A percentile compares a stretch with the other conserved stretches of the same genome.
Conservation (phyloP, 1,140 invertebrate genomes). For the Leptopilina clavipes region DNA sequence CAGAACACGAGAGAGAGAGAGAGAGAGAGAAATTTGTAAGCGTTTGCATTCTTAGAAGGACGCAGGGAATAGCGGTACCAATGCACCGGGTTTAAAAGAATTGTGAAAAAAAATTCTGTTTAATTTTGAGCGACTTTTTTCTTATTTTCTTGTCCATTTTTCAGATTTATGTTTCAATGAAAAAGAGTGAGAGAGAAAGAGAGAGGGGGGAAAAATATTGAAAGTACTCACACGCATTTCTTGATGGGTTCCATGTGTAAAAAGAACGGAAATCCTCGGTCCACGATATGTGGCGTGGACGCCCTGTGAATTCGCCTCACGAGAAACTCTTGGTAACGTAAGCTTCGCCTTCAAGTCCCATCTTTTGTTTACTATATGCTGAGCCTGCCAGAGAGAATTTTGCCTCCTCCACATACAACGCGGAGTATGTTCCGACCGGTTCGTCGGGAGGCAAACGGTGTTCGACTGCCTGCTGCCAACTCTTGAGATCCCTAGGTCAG, state of each 20-base stretch:
- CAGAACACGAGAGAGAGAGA: background rate
- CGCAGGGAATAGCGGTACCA: conserved; percentile 1
- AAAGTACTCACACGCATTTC: conserved; percentile 38
- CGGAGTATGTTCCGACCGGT: conserved; percentile 51
- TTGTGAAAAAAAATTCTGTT: background rate
- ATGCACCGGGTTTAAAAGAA: conserved; percentile 7
- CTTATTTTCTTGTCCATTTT: background rate
- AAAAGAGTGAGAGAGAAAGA: no score
- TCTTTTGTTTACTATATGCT: conserved; percentile 62
- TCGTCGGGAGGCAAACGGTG: conserved; percentile 44
- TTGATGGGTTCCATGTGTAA: background rate
- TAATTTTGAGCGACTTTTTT: no score
- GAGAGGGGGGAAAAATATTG: background rate
- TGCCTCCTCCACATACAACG: conserved; percentile 43
- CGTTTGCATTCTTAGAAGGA: conserved; percentile 31
- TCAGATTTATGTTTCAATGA: no score
- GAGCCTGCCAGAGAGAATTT: conserved; percentile 26
- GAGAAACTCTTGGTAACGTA: conserved; percentile 40
- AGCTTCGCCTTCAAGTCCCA: conserved; percentile 47
- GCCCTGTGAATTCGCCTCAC: conserved; percentile 26
- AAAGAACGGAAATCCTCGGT: background rate
- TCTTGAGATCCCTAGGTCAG: conserved; percentile 48
- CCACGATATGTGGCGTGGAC: conserved; percentile 39
- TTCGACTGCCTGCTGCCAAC: conserved; percentile 52
- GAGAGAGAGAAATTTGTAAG: conserved; percentile 37